These are phyloP conservation scores for Standfussiana lucernea DNA, from an alignment of 2,888 invertebrate genomes.

Conservation along the genomic window DNA sequence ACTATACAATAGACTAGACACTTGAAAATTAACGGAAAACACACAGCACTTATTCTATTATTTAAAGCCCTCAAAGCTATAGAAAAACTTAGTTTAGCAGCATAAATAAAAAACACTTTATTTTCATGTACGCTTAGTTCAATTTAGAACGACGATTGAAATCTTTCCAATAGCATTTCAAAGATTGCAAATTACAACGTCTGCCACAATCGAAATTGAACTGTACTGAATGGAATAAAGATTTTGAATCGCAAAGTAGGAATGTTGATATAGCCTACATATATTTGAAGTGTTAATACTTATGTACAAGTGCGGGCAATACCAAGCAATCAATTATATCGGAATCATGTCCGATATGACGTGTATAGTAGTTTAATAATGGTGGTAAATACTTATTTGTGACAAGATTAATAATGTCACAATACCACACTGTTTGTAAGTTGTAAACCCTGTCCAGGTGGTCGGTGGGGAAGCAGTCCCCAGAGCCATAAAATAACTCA, in stretches of 20 bases:
- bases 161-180: neutral
- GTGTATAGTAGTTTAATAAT: neutral
- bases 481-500: no score
- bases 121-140: neutral
- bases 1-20: constrained; percentile 1
- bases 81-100: neutral
- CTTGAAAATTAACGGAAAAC: constrained; percentile 27
- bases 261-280: neutral
- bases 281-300: neutral
- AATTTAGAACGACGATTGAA: neutral
- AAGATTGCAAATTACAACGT: neutral
- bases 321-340: neutral
- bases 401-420: neutral
- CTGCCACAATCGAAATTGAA: neutral
- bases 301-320: constrained; percentile 11
- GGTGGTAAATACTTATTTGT: neutral
- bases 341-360: neutral
- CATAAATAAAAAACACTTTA: neutral
- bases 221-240: neutral
- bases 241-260: neutral
- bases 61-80: neutral
- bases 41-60: constrained; percentile 20
- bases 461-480: no score
- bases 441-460: no score
- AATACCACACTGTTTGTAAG: neutral